A percentile compares a stretch with the other conserved stretches of the same genome.
Evolutionary conservation across 2,797 vertebrate genomes (phyloP).

Genomic region (Sebastes alutus): DNA sequence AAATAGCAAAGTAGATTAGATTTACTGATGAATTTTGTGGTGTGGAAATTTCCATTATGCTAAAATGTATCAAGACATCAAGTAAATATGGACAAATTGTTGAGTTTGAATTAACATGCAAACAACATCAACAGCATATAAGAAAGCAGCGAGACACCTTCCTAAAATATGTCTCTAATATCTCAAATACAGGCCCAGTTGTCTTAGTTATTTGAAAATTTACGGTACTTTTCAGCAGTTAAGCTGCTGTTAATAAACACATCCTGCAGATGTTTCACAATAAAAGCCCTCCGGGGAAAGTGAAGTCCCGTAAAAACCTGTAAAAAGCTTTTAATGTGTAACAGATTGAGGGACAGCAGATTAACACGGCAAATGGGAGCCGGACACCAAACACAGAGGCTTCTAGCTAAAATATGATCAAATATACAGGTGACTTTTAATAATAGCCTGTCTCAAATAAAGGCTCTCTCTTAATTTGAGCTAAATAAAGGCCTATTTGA

Average conservation of each 20-base stretch:
- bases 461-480: background rate
- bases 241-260: conserved; percentile 24
- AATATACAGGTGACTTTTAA: background rate
- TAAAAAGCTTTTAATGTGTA: conserved; percentile 34
- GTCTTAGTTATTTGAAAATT: background rate
- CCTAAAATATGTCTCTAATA: background rate
- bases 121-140: background rate
- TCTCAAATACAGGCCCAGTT: background rate
- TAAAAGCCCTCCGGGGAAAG: conserved; percentile 28
- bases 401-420: background rate
- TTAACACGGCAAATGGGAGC: conserved; percentile 10
- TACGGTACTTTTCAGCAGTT: background rate
- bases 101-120: background rate
- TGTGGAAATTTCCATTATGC: background rate
- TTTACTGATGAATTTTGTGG: background rate
- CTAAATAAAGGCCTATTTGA: conserved; percentile 2
- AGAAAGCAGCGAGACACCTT: background rate
- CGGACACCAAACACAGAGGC: background rate
- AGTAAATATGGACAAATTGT: background rate
- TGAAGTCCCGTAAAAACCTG: conserved; percentile 22
- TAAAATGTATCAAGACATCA: background rate
- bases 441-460: background rate
- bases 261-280: conserved; percentile 46
- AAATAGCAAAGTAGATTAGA: background rate
- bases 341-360: conserved; percentile 31